Percentiles rank a stretch among this genome's conserved stretches.
Conservation (phyloP, 2,797 vertebrate genomes). For the Myoxocephalus aenaeus region DNA sequence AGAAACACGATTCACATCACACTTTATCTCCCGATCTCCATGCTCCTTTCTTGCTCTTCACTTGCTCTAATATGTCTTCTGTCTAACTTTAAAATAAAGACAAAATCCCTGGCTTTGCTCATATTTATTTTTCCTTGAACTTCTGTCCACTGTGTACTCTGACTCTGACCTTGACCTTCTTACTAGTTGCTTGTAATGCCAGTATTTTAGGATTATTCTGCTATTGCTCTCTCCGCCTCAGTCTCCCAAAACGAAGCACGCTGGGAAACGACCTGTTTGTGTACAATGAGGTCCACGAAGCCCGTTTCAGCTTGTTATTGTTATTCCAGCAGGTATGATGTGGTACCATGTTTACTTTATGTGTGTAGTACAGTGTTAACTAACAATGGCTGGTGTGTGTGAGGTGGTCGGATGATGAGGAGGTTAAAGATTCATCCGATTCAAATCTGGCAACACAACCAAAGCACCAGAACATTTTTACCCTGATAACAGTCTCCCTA, state of each 20-base stretch:
- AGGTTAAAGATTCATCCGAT: not conserved
- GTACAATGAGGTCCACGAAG: not conserved
- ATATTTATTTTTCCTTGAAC: constrained; percentile 12
- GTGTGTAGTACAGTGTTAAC: constrained; percentile 22
- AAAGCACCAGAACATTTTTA: constrained; percentile 13
- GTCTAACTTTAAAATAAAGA: not conserved
- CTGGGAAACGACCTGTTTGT: constrained; percentile 5
- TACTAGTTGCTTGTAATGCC: not conserved
- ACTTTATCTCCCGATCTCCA: constrained; percentile 1
- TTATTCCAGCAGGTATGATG: constrained; percentile 51
- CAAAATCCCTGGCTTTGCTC: not conserved
- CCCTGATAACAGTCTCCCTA: constrained; percentile 22
- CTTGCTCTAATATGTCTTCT: not conserved
- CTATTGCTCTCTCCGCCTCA: not conserved
- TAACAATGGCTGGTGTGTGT: constrained; percentile 28
- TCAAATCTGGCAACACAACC: constrained; percentile 25
- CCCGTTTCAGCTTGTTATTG: constrained; percentile 31
- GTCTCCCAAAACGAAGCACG: not conserved
- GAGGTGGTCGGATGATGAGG: constrained; percentile 1
- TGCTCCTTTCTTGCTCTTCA: not conserved
- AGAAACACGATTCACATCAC: constrained; percentile 24
- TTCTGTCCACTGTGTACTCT: not conserved
- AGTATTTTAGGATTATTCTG: constrained; percentile 18
- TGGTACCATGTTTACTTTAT: constrained; percentile 47
- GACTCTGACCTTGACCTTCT: constrained; percentile 10